A percentile compares a stretch with the other conserved stretches of the same genome.
Conservation (phyloP, 2,113 vertebrate genomes). For the Saguinus midas region DNA sequence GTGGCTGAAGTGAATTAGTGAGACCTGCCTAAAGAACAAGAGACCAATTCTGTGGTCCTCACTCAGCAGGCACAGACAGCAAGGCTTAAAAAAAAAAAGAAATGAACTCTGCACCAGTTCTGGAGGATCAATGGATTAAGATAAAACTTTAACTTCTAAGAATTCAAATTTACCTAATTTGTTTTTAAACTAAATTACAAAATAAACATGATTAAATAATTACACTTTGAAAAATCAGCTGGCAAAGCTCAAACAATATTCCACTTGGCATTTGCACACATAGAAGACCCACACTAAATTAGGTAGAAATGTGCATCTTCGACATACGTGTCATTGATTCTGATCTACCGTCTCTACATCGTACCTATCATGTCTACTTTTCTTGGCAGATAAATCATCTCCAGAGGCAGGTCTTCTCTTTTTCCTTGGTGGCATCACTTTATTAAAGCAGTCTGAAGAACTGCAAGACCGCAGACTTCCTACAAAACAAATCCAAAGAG, state of each 20-base stretch:
- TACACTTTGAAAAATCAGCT: neutral
- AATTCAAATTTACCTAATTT: neutral
- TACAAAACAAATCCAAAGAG: constrained; percentile 72
- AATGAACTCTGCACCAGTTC: neutral
- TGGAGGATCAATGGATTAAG: neutral
- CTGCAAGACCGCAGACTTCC: constrained; percentile 89
- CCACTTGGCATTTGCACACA: neutral
- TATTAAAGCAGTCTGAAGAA: constrained; percentile 94
- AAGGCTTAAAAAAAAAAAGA: constrained; percentile 31
- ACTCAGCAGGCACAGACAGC: neutral
- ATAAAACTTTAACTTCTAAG: constrained; percentile 14
- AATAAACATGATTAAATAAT: constrained; percentile 4
- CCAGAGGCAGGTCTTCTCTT: constrained; percentile 98
- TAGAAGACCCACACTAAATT: neutral
- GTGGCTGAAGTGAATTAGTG: neutral
- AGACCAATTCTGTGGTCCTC: neutral
- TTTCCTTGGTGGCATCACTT: constrained; percentile 99
- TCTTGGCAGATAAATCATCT: constrained; percentile 98
- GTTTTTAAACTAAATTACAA: neutral
- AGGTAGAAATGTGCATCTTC: neutral
- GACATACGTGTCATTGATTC: neutral
- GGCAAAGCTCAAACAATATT: neutral
- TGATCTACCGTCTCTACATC: constrained; percentile 65
- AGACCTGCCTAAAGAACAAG: neutral
- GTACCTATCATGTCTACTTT: constrained; percentile 98